Conservation (phyloP, 2,888 invertebrate genomes). For the Melieria crassipennis region DNA sequence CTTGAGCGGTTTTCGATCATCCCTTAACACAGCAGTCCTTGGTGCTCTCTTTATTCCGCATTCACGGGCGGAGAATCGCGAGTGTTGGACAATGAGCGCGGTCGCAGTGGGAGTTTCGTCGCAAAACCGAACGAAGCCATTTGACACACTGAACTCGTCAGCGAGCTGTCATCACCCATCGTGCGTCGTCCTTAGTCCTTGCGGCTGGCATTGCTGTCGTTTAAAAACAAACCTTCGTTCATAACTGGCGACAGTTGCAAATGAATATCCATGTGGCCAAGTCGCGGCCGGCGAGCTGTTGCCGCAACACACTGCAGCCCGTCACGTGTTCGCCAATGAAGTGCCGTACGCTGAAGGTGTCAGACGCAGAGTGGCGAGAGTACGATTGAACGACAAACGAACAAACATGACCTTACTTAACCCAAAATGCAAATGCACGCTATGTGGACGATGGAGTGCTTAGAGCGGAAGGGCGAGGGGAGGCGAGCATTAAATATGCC, state of each 20-base stretch:
- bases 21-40: background rate
- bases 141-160: constrained; percentile 47
- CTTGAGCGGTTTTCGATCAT: constrained; percentile 11
- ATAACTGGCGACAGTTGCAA: constrained; percentile 13
- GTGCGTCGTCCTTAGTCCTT: background rate
- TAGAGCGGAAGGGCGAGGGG: background rate
- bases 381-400: constrained; percentile 5
- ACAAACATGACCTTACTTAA: constrained; percentile 33
- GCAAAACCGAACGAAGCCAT: constrained; percentile 20
- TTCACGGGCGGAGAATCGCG: background rate
- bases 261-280: constrained; percentile 10
- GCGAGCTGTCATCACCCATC: background rate
- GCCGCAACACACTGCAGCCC: constrained; percentile 3
- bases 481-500: background rate
- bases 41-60: constrained; percentile 11
- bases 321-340: constrained; percentile 20
- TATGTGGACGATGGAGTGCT: background rate
- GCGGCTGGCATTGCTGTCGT: background rate
- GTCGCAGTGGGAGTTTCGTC: background rate
- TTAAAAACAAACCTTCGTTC: constrained; percentile 13
- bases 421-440: constrained; percentile 29
- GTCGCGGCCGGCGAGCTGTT: background rate
- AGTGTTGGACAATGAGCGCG: background rate
- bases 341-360: background rate
- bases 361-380: background rate